Evolutionary conservation across 1,140 invertebrate species (phyloP), one percentile per base, ranked within the genome.

Genomic region (Cydia strobilella): DNA sequence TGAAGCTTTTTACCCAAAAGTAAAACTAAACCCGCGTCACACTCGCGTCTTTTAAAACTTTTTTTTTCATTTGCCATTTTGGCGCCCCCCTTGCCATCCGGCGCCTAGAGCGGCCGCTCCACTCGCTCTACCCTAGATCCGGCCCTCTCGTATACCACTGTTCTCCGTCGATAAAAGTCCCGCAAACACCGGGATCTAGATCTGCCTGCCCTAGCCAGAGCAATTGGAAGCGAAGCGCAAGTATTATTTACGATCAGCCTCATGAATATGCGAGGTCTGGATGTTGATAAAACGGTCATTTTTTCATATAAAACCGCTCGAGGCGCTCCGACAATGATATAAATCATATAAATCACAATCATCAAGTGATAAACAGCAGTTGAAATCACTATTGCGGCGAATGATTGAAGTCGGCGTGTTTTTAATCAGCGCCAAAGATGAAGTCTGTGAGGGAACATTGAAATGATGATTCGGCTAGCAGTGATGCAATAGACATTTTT

Each of bases 241-340:
- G 82, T 74, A 82, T 80, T 86, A 89, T 88, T 87, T 89, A 90
- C 82, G 82, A 75, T 84, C 83, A 80, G 66, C 78, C 83, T 86
- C 85, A 91, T 90, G 87, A 89, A 88, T 89, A 86, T 87, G 89
- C 90, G 90, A 87, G 85, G 83, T 75, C 45, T 79, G 71, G 77
- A 73, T 77, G 54, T 77, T 83, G 82, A 90, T 90, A 86, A 87
- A 90, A 90, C 77, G 73, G 71, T 82, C 83, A 91, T 91, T 91
- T 88, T 89, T 91, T 79, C 83, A 86, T 83, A 90, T 88, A 83
- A 85, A 83, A 72, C 59, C 13, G 72, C 78, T 54, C 62, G 45
- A 51, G 48, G 75, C 66, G 76, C 77, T 54, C 31, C 76, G 74
- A 65, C 66, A 59, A 35, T 31, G 39, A 39, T 75, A 77, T 85